Evolutionary conservation across 2,113 vertebrate genomes (phyloP).

Genomic region (Connochaetes taurinus): DNA sequence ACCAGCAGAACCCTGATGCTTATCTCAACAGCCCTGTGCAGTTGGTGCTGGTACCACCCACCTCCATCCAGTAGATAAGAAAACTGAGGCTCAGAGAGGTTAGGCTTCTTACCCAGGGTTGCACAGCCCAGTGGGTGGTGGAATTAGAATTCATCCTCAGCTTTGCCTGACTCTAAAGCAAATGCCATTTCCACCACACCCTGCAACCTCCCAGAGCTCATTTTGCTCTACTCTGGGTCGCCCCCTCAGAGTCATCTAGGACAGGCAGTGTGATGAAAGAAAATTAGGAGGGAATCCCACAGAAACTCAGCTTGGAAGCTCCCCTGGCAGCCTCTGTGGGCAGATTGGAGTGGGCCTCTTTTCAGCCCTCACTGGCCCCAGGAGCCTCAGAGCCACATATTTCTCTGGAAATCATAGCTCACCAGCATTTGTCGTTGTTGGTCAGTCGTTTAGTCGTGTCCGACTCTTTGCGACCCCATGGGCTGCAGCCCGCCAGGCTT

Average conservation of each 20-base stretch:
- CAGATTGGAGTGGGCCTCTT: background rate
- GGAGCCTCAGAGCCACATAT: fast-evolving
- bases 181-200: background rate
- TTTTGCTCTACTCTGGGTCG: background rate
- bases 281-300: background rate
- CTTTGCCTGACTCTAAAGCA: background rate
- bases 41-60: fast-evolving
- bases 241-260: background rate
- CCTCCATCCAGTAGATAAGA: background rate
- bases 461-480: background rate
- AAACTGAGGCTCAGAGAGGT: background rate
- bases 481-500: background rate
- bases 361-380: background rate
- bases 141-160: background rate
- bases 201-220: background rate
- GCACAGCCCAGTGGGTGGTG: background rate
- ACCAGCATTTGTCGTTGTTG: too few relatives aligned
- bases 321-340: background rate
- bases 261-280: background rate
- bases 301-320: fast-evolving
- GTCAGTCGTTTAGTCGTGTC: fast-evolving
- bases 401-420: background rate
- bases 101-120: background rate
- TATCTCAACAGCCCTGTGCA: fast-evolving
- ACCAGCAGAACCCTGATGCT: fast-evolving